Conservation (phyloP, 2,113 vertebrate species). For the Ploceus nigricollis region DNA sequence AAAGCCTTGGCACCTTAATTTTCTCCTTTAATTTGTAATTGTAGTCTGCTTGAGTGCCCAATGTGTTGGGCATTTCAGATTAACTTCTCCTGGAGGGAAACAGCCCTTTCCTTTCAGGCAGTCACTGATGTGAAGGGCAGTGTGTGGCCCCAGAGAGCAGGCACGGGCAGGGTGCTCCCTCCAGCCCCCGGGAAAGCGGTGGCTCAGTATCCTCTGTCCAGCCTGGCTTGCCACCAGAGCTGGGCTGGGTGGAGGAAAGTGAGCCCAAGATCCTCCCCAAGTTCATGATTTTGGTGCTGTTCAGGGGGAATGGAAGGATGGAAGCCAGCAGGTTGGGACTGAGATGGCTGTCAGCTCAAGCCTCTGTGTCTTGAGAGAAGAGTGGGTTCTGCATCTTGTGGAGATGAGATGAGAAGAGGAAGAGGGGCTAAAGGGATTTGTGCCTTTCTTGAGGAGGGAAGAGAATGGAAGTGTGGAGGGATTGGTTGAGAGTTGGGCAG, state of each 20-base stretch:
- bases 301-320: background rate
- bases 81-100: background rate
- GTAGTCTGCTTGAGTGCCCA: background rate
- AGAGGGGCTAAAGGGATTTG: background rate
- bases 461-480: background rate
- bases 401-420: background rate
- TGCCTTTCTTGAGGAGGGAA: background rate
- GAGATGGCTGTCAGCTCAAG: background rate
- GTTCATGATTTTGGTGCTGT: background rate
- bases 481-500: background rate
- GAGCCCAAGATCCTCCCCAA: fast-evolving
- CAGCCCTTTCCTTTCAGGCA: background rate
- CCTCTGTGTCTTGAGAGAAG: background rate
- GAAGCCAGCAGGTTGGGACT: background rate
- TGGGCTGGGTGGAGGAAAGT: background rate
- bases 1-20: background rate
- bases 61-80: background rate
- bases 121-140: background rate
- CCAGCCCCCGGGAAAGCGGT: fast-evolving
- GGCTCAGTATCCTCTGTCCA: background rate
- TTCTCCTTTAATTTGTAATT: background rate
- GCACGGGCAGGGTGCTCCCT: background rate
- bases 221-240: background rate
- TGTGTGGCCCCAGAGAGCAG: background rate
- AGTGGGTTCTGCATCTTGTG: background rate